phyloP scores from a whole-genome alignment of 2,797 vertebrate genomes.

The Decapterus maruadsi region DNA sequence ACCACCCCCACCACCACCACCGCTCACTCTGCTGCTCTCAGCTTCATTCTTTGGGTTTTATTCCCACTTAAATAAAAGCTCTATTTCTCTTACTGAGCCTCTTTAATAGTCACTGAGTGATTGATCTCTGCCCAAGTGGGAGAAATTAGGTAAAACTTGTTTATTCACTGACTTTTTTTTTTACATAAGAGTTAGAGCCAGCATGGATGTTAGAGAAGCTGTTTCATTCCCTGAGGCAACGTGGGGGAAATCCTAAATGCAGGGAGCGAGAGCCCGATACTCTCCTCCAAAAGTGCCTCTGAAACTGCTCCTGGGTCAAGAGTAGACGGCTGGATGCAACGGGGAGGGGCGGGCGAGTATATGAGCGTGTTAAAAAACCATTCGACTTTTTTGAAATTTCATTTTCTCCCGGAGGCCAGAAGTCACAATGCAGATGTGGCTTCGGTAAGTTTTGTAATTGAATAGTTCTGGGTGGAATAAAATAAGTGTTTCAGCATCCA shows the following conservation, averaged over 20 bases:
- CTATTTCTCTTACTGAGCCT: conserved; percentile 39
- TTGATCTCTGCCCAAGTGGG: conserved; percentile 61
- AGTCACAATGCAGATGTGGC: conserved; percentile 38
- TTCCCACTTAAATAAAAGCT: conserved; percentile 62
- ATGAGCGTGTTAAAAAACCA: not conserved
- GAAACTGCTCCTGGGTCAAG: conserved; percentile 7
- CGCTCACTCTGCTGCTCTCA: conserved; percentile 25
- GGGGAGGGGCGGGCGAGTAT: not conserved
- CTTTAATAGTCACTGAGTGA: conserved; percentile 51
- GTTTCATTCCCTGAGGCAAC: conserved; percentile 16
- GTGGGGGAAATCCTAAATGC: conserved; percentile 6
- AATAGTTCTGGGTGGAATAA: conserved; percentile 38
- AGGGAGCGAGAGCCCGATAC: conserved; percentile 1
- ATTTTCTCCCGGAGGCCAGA: conserved; percentile 23
- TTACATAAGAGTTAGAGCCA: conserved; percentile 22
- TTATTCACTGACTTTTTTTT: conserved; percentile 29
- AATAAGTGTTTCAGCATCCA: conserved; percentile 31
- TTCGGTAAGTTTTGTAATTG: conserved; percentile 32
- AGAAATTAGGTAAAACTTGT: conserved; percentile 50
- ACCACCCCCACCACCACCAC: not conserved
- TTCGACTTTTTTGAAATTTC: conserved; percentile 9
- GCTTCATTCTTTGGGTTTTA: conserved; percentile 43
- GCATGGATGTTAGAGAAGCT: conserved; percentile 24
- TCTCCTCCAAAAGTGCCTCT: conserved; percentile 2
- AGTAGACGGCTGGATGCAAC: not conserved